Evolutionary conservation across 2,113 vertebrate species (phyloP).

Genomic region (Apaloderma vittatum): DNA sequence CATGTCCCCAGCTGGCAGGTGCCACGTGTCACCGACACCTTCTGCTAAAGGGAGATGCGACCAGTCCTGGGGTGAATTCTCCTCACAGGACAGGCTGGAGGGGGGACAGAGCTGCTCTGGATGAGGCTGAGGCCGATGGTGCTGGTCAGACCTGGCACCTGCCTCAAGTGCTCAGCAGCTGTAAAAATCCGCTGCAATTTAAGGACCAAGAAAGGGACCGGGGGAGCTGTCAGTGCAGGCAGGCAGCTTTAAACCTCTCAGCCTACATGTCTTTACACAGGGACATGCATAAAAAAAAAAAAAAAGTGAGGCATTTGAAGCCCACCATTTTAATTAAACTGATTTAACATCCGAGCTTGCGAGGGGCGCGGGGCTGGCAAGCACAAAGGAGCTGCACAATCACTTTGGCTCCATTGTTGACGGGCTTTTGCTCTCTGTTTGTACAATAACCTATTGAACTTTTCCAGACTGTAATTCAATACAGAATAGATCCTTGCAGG

Average conservation of each 20-base stretch:
- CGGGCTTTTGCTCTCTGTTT: conserved; percentile 73
- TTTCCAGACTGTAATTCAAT: conserved; percentile 76
- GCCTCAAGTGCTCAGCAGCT: background rate
- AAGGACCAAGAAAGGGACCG: background rate
- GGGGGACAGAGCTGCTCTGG: fast-evolving
- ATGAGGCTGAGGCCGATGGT: background rate
- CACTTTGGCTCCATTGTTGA: conserved; percentile 70
- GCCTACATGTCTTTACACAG: background rate
- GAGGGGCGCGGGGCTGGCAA: conserved; percentile 46
- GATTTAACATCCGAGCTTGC: conserved; percentile 56
- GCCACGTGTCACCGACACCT: background rate
- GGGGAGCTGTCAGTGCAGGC: background rate
- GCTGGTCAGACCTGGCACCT: background rate
- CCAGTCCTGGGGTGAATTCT: background rate
- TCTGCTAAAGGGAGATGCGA: background rate
- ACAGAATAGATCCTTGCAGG: conserved; percentile 75
- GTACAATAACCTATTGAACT: conserved; percentile 78
- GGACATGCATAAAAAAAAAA: background rate
- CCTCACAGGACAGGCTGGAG: background rate
- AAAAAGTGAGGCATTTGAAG: conserved; percentile 17
- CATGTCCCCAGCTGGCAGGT: fast-evolving
- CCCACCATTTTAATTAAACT: conserved; percentile 71
- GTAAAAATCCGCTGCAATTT: background rate
- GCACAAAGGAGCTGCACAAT: conserved; percentile 64
- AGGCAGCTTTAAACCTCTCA: background rate